These are phyloP conservation scores for Melanogrammus aeglefinus DNA, from an alignment of 2,797 vertebrate genomes.

Conservation along the genomic window DNA sequence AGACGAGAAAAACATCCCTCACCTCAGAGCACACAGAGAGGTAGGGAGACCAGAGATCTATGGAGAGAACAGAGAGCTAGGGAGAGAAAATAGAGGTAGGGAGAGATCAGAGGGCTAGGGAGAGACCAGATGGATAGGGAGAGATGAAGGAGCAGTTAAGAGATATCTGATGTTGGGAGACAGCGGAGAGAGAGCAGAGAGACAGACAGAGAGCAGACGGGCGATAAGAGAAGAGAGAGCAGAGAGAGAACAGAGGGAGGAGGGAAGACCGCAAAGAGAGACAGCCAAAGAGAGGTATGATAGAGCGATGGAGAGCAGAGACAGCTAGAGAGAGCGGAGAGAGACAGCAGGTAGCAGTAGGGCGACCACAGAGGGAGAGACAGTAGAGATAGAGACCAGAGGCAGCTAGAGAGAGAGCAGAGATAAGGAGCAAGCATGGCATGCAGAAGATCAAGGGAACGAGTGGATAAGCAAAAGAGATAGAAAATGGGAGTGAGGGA, in stretches of 20 bases:
- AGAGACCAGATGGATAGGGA: background rate
- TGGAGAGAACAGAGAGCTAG: constrained; percentile 43
- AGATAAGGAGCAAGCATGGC: background rate
- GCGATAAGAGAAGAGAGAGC: too few relatives aligned
- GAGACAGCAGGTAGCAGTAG: background rate
- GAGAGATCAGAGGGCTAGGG: constrained; percentile 39
- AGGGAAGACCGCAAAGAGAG: background rate
- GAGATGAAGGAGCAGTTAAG: too few relatives aligned
- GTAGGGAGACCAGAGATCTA: constrained; percentile 5
- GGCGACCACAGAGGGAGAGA: background rate
- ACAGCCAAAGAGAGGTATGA: background rate
- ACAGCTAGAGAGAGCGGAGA: background rate
- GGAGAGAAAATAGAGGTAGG: constrained; percentile 13
- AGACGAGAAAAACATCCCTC: constrained; percentile 50
- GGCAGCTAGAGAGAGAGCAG: background rate
- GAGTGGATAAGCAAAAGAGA: constrained; percentile 36
- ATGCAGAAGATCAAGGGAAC: background rate
- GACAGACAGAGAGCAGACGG: too few relatives aligned
- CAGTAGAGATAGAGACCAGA: background rate
- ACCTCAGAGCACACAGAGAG: constrained; percentile 48
- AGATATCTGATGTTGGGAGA: too few relatives aligned
- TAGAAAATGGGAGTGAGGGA: constrained; percentile 35
- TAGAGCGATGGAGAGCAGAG: background rate
- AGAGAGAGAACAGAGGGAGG: too few relatives aligned
- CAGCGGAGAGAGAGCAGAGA: too few relatives aligned